Evolutionary conservation across 2,797 vertebrate genomes (phyloP), one percentile per base, ranked within the genome.

Genomic region (Alectoris magna): DNA sequence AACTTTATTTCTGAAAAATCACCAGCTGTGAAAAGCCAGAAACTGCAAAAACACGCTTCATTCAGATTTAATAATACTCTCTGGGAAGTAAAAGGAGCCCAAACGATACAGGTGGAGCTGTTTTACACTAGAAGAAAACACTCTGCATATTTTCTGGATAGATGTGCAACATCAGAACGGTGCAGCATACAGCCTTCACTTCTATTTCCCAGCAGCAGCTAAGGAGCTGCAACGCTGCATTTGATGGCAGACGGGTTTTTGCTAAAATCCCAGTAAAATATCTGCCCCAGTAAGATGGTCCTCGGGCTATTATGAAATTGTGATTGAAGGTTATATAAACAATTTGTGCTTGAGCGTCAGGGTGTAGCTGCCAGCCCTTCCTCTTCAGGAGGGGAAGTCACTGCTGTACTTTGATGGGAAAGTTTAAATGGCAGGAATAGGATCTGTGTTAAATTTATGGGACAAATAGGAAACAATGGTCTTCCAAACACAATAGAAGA

Each of bases 271-370:
- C 66, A 58, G 93, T 64, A 90, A 95, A 95, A 96, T 71, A 84
- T 93, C 91, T 96, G 86, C 68, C 63, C 41, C 48, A 43, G 51
- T 39, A 86, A 82, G 92, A 96, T 88, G 68, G 64, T 77, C 88
- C 94, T 94, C 70, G 76, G 56, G 77, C 87, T 89, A 59, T 90
- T 94, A 89, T 27, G 87, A 93, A 94, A 87, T 93, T 76, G 78
- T 53, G 71, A 93, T 74, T 93, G 95, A 97, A 96, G 95, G 97
- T 97, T 95, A 96, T 56, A 94, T 83, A 97, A 97, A 96, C 96
- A 97, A 91, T 51, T 68, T 48, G 51, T 90, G 95, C 87, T 92
- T 84, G 82, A 84, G 93, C 86, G 82, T 90, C 80, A 94, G 95
- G 96, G 95, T 94, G 96, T 95, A 96, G 96, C 94, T 94, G 85